Percentiles rank a stretch among this genome's conserved stretches.
Conservation (phyloP, 2,888 invertebrate genomes). For the Yponomeuta plumbellus region DNA sequence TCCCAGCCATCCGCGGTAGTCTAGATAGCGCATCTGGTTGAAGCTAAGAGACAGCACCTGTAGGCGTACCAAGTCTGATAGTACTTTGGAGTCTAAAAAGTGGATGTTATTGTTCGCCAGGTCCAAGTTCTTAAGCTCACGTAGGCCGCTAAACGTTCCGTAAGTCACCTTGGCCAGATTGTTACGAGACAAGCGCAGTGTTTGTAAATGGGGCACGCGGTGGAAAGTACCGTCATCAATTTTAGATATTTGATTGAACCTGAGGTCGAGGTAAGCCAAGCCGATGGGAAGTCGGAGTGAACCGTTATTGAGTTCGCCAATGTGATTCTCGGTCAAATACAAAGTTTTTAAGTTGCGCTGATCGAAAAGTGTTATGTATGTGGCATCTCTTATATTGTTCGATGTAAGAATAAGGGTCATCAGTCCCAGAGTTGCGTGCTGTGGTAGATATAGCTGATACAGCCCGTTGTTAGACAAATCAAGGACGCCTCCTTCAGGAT, state of each 20-base stretch:
- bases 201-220: slow-evolving; percentile 37
- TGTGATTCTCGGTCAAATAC: slow-evolving; percentile 49
- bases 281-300: slow-evolving; percentile 46
- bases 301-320: slow-evolving; percentile 37
- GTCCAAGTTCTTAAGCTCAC: slow-evolving; percentile 36
- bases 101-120: slow-evolving; percentile 42
- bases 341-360: slow-evolving; percentile 43
- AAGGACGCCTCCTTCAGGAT: slow-evolving; percentile 51
- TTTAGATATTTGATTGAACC: slow-evolving; percentile 40
- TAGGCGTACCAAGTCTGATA: slow-evolving; percentile 52
- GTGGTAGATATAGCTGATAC: slow-evolving; percentile 40
- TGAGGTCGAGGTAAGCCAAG: slow-evolving; percentile 45
- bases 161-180: slow-evolving; percentile 41
- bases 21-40: slow-evolving; percentile 43
- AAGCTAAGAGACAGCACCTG: slow-evolving; percentile 42
- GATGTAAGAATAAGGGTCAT: slow-evolving; percentile 41
- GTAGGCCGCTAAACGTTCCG: slow-evolving; percentile 50
- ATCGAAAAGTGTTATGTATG: slow-evolving; percentile 39
- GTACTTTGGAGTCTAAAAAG: slow-evolving; percentile 46
- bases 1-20: slow-evolving; percentile 49
- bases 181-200: slow-evolving; percentile 49
- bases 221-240: slow-evolving; percentile 53
- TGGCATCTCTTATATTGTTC: slow-evolving; percentile 50
- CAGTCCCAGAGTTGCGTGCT: slow-evolving; percentile 45
- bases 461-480: slow-evolving; percentile 59